Evolutionary conservation across 2,113 vertebrate genomes (phyloP).

Genomic region (Hypomesus transpacificus): DNA sequence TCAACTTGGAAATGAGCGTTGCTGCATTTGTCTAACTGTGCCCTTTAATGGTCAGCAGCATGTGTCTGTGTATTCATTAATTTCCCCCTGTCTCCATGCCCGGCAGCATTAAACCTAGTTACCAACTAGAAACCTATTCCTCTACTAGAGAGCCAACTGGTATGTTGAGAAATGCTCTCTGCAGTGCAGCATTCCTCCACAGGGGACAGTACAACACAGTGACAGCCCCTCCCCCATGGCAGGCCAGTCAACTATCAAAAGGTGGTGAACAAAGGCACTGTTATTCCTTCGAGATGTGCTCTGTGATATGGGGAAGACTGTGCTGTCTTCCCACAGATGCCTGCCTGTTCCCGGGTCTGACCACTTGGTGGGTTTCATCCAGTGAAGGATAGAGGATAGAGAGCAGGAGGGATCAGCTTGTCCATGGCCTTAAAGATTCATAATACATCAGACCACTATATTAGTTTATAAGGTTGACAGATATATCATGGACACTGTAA

Average conservation of each 20-base stretch:
- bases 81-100: not conserved
- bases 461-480: no score
- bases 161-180: constrained; percentile 26
- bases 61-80: not conserved
- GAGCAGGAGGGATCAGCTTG: not conserved
- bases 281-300: constrained; percentile 51
- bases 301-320: constrained; percentile 11
- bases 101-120: not conserved
- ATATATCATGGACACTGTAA: not conserved
- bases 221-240: constrained; percentile 42
- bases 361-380: constrained; percentile 8
- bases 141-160: constrained; percentile 25
- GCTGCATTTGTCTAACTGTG: no score
- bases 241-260: constrained; percentile 48
- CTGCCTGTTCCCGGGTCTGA: constrained; percentile 14
- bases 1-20: no score
- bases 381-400: not conserved
- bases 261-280: constrained; percentile 55
- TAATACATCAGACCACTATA: no score
- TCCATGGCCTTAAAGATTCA: no score
- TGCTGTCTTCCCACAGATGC: constrained; percentile 15
- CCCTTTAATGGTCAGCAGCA: no score
- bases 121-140: not conserved
- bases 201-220: constrained; percentile 44
- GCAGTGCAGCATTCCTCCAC: constrained; percentile 46